Evolutionary conservation across 2,113 vertebrate species (phyloP), one percentile per base, ranked within the genome.

Genomic region (Sinosuthora webbiana): DNA sequence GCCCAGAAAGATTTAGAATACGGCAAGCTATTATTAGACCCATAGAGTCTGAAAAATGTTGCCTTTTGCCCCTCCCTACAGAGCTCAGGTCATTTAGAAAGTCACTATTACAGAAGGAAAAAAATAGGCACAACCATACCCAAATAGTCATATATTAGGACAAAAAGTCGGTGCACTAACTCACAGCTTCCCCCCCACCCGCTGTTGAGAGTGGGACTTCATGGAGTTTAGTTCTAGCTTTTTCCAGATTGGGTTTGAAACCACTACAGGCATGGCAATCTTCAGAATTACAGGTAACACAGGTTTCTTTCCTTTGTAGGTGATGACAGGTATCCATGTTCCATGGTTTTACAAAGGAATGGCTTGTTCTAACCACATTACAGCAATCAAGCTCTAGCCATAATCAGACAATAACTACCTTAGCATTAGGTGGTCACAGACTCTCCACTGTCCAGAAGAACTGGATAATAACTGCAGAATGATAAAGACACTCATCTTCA

Each of bases 171-270:
- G 15, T 45, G 65, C 6, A 53, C 15, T 37, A 65, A 20, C 30
- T 16, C 35, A 71, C 1, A 64, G 13, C 3, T 33, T 30, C 18
- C 2, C 3, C 3, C 10, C 4, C 5, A 15, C 3, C 2, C 24
- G 25, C 42, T 76, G 6, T 35, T 67, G 14, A 10, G 27, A 15
- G 18, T 30, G 13, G 39, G 16, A 41, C 59, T 75, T 87, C 2
- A 6, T 39, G 15, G 60, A 10, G 11, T 24, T 76, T 92, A 31
- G 22, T 71, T 88, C 23, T 45, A 4, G 0, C 8, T 35, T 30
- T 65, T 87, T 63, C 41, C 31, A 76, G 9, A 10, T 64, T 57
- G 20, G 5, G 15, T 59, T 42, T 56, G 27, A 94, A 81, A 63
- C 15, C 5, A 27, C 10, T 27, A 53, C 4, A 63, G 27, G 31